Evolutionary conservation across 2,797 vertebrate species (phyloP), one percentile per base, ranked within the genome.

Genomic region (Myiotriccus ornatus): DNA sequence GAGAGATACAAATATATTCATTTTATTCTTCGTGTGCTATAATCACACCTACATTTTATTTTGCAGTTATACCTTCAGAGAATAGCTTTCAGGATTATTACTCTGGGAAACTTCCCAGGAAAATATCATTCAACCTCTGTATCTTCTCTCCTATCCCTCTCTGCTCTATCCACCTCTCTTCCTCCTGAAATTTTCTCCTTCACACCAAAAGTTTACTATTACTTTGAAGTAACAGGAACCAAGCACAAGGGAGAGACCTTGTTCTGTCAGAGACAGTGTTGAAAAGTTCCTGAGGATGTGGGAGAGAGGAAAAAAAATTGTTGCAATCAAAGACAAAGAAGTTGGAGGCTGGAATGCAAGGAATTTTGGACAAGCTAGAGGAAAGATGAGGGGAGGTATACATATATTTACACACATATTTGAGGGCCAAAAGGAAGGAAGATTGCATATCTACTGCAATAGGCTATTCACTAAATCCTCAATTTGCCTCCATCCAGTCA

Each of bases 211-310:
- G 41, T 83, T 79, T 47, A 84, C 56, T 56, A 30, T 25, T 83
- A 60, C 52, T 96, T 91, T 87, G 78, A 96, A 89, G 71, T 18
- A 89, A 84, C 7, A 68, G 24, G 24, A 62, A 94, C 53, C 84
- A 84, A 94, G 71, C 62, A 81, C 30, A 75, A 93, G 27, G 39
- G 24, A 81, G 35, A 71, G 74, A 94, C 28, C 24, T 64, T 39
- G 49, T 22, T 77, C 23, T 78, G 13, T 67, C 47, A 30, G 27
- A 80, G 11, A 8, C 37, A 28, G 9, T 56, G 39, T 27, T 41
- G 62, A 92, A 89, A 93, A 50, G 30, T 56, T 94, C 46, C 73
- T 39, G 41, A 77, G 49, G 30, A 60, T 60, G 41, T 57, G 39
- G 53, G 30, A 70, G 28, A 88, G 46, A 69, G 44, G 44, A 64